Evolutionary conservation across 2,888 invertebrate genomes (phyloP).

Genomic region (Cheilosia pagana): DNA sequence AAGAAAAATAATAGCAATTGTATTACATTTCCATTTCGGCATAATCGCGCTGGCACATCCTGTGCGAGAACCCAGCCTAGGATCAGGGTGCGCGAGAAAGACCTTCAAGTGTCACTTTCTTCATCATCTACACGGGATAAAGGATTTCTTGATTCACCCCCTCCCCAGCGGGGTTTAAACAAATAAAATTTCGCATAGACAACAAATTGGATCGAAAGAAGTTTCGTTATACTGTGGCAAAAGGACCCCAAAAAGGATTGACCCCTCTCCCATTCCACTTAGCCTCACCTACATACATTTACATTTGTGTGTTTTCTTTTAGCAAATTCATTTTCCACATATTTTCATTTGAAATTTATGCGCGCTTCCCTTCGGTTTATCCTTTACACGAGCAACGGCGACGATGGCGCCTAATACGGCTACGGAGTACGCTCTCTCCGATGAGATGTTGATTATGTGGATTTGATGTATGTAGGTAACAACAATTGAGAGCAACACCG

Average conservation of each 20-base stretch:
- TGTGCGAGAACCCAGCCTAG: not conserved
- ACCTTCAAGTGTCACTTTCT: constrained; percentile 38
- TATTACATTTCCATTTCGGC: constrained; percentile 43
- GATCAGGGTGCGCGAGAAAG: not conserved
- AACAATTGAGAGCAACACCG: not conserved
- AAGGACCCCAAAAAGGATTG: constrained; percentile 39
- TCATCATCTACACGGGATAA: constrained; percentile 20
- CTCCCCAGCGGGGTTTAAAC: constrained; percentile 29
- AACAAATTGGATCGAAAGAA: constrained; percentile 50
- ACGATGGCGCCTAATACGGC: constrained; percentile 19
- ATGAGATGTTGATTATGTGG: constrained; percentile 43
- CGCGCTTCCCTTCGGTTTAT: constrained; percentile 37
- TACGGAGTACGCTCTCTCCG: not conserved
- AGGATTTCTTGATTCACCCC: constrained; percentile 26
- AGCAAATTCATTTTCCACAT: constrained; percentile 68
- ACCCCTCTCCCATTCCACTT: constrained; percentile 28
- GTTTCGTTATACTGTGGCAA: constrained; percentile 7
- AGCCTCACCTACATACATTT: not conserved
- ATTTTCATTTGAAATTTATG: constrained; percentile 68
- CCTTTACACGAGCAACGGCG: constrained; percentile 11
- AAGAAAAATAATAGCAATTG: constrained; percentile 17
- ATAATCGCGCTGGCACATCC: constrained; percentile 25
- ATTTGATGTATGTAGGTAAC: constrained; percentile 17
- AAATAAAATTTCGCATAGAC: constrained; percentile 61
- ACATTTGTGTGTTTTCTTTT: constrained; percentile 46